Conservation (phyloP, 2,797 vertebrate species). For the Karalla daura region DNA sequence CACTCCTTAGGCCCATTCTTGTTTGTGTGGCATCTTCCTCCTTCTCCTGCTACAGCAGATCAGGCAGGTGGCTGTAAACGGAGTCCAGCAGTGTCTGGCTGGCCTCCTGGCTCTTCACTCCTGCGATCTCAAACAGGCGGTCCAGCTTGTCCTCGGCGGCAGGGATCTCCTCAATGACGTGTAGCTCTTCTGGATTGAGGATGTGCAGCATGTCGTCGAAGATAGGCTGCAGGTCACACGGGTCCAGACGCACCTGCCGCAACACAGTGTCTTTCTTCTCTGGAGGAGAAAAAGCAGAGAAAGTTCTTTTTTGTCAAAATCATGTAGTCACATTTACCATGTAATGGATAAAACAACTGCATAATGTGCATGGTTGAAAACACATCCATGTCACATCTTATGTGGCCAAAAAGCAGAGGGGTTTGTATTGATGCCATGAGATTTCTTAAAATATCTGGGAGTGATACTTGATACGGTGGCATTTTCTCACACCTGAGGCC, state of each 20-base stretch:
- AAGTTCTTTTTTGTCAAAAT: too few species aligned
- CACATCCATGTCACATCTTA: too few species aligned
- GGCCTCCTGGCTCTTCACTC: constrained; percentile 97
- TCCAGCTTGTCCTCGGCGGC: constrained; percentile 96
- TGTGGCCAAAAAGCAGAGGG: too few species aligned
- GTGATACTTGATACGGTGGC: too few species aligned
- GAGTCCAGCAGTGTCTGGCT: constrained; percentile 98
- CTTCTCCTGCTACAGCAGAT: constrained; percentile 86
- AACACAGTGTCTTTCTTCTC: constrained; percentile 99
- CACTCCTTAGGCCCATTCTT: background rate
- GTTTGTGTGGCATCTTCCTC: background rate
- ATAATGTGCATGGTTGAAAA: too few species aligned
- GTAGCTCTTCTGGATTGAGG: constrained; percentile 95
- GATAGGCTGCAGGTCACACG: constrained; percentile 97
- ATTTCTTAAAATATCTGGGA: too few species aligned
- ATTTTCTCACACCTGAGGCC: too few species aligned
- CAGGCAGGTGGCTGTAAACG: constrained; percentile 96
- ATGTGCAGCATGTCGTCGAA: constrained; percentile 99
- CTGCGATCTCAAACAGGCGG: constrained; percentile 94
- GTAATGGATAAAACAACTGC: too few species aligned
- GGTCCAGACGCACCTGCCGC: constrained; percentile 95
- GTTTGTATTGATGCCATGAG: too few species aligned
- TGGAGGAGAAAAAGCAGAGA: constrained; percentile 52
- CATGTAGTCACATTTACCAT: too few species aligned
- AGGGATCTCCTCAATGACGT: constrained; percentile 91